Evolutionary conservation across 2,797 vertebrate species (phyloP).

Genomic region (Eidolon dupreanum): DNA sequence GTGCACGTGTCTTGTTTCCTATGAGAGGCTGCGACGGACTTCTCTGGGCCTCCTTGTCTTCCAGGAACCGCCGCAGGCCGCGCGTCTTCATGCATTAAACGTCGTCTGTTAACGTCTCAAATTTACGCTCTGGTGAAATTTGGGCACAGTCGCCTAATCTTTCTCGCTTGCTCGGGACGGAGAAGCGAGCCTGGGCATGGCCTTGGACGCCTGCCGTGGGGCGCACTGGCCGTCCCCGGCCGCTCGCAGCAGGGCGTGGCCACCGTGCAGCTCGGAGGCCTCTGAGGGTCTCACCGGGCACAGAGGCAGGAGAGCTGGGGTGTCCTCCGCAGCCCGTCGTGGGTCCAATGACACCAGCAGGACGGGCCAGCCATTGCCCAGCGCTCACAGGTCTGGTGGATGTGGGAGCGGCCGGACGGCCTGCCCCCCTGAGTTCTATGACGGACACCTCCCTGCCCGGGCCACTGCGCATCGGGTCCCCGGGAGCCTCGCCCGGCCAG

Average conservation of each 20-base stretch:
- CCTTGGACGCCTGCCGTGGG: background rate
- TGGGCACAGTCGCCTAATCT: background rate
- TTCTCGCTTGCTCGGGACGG: background rate
- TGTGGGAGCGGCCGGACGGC: no score
- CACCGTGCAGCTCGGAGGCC: background rate
- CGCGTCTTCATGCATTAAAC: background rate
- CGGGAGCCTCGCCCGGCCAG: no score
- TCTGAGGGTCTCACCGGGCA: background rate
- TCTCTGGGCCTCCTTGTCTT: slow-evolving; percentile 12
- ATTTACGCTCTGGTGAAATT: background rate
- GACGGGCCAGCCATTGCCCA: background rate
- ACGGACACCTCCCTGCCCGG: no score
- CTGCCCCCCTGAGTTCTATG: no score
- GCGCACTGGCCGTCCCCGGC: background rate
- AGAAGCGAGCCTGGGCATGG: background rate
- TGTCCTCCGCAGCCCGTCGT: rapidly evolving
- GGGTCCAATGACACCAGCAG: no score
- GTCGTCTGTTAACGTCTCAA: no score
- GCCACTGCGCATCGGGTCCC: no score
- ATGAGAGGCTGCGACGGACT: background rate
- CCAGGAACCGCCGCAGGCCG: background rate
- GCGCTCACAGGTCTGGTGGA: background rate
- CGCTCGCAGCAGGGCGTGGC: rapidly evolving
- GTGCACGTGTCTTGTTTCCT: background rate
- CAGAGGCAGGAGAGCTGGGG: background rate